Percentiles rank a stretch among this genome's conserved stretches.
Conservation (phyloP, 2,888 invertebrate genomes). For the Rotaria magnacalcarata region DNA sequence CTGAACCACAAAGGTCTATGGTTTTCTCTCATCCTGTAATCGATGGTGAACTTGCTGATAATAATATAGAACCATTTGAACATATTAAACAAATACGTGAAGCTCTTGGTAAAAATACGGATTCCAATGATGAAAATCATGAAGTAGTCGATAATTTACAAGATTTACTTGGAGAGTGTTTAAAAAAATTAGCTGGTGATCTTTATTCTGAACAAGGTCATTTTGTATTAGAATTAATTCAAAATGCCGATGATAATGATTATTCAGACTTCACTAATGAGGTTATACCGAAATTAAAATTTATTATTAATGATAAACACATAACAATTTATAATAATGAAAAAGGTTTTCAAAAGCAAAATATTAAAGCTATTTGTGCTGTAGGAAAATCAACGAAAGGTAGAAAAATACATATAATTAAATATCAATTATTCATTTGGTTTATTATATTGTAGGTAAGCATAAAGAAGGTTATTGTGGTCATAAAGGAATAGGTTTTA, state of each 20-base stretch:
- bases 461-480: constrained; percentile 58
- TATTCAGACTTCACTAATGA: constrained; percentile 51
- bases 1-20: too few species aligned
- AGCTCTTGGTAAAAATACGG: constrained; percentile 56
- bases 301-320: constrained; percentile 50
- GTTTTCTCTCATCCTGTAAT: too few species aligned
- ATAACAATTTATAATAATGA: constrained; percentile 57
- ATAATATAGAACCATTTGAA: background rate
- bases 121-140: constrained; percentile 53
- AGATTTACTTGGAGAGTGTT: constrained; percentile 52
- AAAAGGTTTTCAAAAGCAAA: constrained; percentile 53
- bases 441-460: constrained; percentile 49
- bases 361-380: constrained; percentile 58
- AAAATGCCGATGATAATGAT: constrained; percentile 60
- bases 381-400: constrained; percentile 51
- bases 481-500: constrained; percentile 60
- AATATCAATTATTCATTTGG: too few species aligned
- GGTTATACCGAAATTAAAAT: constrained; percentile 51
- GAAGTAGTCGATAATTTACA: constrained; percentile 51
- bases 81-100: constrained; percentile 54
- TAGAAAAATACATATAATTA: too few species aligned
- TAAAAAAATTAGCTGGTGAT: constrained; percentile 51
- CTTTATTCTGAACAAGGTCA: constrained; percentile 58
- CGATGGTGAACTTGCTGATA: too few species aligned
- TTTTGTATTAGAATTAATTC: constrained; percentile 59